Conservation (phyloP, 2,888 invertebrate species). For the Ametastegia equiseti region DNA sequence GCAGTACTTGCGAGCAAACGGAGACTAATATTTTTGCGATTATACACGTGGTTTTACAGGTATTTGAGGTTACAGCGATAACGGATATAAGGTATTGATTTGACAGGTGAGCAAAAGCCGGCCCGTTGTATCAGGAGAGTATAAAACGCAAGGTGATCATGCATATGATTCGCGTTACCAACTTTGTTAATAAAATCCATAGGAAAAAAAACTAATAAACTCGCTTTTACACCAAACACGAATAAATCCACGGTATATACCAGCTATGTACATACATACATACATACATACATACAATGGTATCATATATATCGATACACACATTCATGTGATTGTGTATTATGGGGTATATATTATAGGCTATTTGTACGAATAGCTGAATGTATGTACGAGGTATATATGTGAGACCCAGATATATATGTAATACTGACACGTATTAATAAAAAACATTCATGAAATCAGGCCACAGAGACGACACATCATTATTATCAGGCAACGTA, state of each 20-base stretch:
- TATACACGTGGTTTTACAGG: constrained; percentile 21
- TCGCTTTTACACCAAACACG: no score
- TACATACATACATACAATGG: no score
- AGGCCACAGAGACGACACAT: constrained; percentile 27
- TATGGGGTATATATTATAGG: not conserved
- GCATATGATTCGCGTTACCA: no score
- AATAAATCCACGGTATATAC: constrained; percentile 12
- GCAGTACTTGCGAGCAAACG: not conserved
- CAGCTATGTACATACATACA: constrained; percentile 8
- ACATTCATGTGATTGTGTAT: not conserved
- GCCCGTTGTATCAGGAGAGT: no score
- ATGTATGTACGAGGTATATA: not conserved
- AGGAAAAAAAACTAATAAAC: no score
- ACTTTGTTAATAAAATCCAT: no score
- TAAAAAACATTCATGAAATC: constrained; percentile 29
- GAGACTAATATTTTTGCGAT: constrained; percentile 6
- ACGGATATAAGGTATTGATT: constrained; percentile 2
- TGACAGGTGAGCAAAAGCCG: not conserved
- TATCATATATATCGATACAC: not conserved
- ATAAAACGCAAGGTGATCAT: no score
- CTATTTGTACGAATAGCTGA: not conserved
- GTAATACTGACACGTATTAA: no score
- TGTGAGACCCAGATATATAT: no score
- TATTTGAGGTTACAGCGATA: not conserved
- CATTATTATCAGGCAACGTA: no score